Percentiles rank a stretch among this genome's conserved stretches.
These are phyloP conservation scores for Antennarius maculatus DNA, from an alignment of 2,797 vertebrate species.

Conservation along the genomic window DNA sequence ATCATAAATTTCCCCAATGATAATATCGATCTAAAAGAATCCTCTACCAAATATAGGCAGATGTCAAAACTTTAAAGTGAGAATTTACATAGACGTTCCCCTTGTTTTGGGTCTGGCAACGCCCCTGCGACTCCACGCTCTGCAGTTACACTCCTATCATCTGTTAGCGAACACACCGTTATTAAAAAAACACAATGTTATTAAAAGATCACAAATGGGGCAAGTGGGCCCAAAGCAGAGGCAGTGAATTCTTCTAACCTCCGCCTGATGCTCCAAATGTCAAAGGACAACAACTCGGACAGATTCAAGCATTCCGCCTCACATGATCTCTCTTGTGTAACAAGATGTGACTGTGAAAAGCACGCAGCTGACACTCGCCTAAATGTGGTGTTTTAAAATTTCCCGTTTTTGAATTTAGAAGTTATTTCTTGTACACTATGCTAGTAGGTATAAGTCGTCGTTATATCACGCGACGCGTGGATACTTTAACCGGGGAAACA, in stretches of 20 bases:
- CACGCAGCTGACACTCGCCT: neutral
- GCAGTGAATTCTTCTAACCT: conserved; percentile 18
- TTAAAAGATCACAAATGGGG: conserved; percentile 51
- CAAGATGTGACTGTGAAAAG: conserved; percentile 14
- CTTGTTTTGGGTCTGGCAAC: no score
- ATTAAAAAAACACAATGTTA: conserved; percentile 5
- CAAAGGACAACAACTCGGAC: conserved; percentile 33
- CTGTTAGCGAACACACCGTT: no score
- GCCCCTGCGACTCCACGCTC: neutral
- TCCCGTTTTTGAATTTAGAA: neutral
- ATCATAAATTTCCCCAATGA: no score
- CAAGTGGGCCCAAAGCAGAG: conserved; percentile 25
- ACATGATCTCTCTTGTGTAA: conserved; percentile 61
- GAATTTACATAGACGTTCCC: no score
- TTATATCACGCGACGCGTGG: conserved; percentile 47
- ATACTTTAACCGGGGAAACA: conserved; percentile 27
- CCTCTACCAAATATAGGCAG: no score
- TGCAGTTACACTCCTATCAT: no score
- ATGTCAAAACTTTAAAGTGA: no score
- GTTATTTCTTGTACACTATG: conserved; percentile 34
- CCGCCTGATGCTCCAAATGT: conserved; percentile 48
- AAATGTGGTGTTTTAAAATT: no score
- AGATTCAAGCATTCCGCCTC: conserved; percentile 19
- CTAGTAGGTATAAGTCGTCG: neutral
- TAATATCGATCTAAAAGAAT: no score